These are phyloP conservation scores for Ceratosolen fusciceps DNA, from an alignment of 1,140 invertebrate species.

Conservation along the genomic window DNA sequence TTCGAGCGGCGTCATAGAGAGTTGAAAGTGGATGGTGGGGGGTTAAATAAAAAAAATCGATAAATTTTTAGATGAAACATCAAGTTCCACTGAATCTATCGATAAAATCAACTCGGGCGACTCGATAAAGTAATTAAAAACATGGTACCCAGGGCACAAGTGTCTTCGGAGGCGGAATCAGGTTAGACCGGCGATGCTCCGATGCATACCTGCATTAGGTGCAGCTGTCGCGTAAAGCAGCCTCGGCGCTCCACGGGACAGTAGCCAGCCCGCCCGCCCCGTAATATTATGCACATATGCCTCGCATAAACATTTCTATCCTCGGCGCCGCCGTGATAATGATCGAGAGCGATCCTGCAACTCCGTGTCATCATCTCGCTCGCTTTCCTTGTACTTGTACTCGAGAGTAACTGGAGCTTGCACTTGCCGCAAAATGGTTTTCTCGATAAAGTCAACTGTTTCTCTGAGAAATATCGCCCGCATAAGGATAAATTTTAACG, in stretches of 20 bases:
- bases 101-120: no score
- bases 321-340: constrained; percentile 60
- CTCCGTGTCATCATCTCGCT: not conserved
- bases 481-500: not conserved
- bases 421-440: no score
- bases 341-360: constrained; percentile 46
- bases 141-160: not conserved
- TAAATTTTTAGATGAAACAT: not conserved
- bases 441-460: not conserved
- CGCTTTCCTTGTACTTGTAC: not conserved
- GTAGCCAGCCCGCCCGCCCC: no score
- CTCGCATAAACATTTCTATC: constrained; percentile 68
- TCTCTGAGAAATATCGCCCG: not conserved
- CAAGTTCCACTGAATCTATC: not conserved
- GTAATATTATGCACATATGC: constrained; percentile 69
- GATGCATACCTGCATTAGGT: constrained; percentile 63
- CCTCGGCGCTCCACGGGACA: not conserved
- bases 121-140: not conserved
- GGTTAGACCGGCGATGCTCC: not conserved
- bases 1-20: not conserved
- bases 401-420: not conserved
- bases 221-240: constrained; percentile 61
- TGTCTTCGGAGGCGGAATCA: not conserved
- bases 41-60: not conserved
- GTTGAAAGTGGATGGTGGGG: not conserved